Percentiles rank a stretch among this genome's conserved stretches.
Conservation (phyloP, 2,888 invertebrate species). For the Tiliacea citrago region DNA sequence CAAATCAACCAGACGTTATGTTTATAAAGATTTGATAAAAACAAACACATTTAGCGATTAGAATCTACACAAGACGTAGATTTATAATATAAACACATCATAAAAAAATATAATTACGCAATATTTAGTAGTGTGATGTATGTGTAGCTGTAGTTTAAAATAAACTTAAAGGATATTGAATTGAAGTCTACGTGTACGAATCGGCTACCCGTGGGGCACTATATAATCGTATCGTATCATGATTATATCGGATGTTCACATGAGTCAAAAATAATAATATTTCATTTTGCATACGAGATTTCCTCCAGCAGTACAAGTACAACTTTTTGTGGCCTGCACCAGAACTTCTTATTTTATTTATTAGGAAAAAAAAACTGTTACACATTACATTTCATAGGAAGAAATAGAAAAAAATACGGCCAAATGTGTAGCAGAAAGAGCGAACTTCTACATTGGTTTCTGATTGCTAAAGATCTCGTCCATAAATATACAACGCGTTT, state of each 20-base stretch:
- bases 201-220: background rate
- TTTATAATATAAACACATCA: background rate
- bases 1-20: conserved; percentile 10
- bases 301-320: background rate
- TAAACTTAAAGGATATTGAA: background rate
- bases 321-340: background rate
- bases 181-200: conserved; percentile 13
- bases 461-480: background rate
- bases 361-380: too few relatives aligned
- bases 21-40: conserved; percentile 17
- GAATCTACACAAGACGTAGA: conserved; percentile 20
- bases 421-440: too few relatives aligned
- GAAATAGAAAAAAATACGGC: too few relatives aligned
- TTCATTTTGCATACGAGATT: background rate
- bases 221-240: conserved; percentile 21
- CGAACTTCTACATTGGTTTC: conserved; percentile 3
- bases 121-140: background rate
- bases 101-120: background rate
- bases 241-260: conserved; percentile 17
- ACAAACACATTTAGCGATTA: conserved; percentile 26
- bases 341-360: too few relatives aligned
- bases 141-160: too few relatives aligned
- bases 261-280: conserved; percentile 6
- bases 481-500: background rate
- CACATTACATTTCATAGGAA: too few relatives aligned